These are phyloP conservation scores for Patella ulyssiponensis DNA, from an alignment of 2,888 invertebrate species.

Conservation along the genomic window DNA sequence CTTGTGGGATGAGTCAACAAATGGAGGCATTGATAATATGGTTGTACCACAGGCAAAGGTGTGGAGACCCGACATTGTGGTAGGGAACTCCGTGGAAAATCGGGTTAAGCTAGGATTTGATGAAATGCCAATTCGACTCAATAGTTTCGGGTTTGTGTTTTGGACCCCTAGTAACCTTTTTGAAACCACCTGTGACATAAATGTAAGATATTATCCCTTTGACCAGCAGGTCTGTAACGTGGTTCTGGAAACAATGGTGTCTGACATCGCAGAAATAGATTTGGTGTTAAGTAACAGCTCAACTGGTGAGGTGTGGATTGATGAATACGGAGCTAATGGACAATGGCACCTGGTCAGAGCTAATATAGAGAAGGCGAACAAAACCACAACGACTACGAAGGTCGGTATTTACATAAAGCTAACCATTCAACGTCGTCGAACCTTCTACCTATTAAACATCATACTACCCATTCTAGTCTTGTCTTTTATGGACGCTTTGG, in stretches of 20 bases:
- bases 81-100: constrained; percentile 23
- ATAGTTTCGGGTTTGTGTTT: constrained; percentile 11
- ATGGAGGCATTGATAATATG: constrained; percentile 18
- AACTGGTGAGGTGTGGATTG: constrained; percentile 1
- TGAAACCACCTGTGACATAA: constrained; percentile 34
- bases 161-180: constrained; percentile 28
- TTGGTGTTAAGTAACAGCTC: not conserved
- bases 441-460: constrained; percentile 35
- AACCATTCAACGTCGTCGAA: constrained; percentile 28
- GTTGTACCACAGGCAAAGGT: constrained; percentile 24
- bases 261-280: constrained; percentile 8
- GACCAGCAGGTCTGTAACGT: constrained; percentile 30
- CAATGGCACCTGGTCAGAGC: constrained; percentile 31
- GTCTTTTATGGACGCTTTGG: constrained; percentile 30
- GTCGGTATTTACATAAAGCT: constrained; percentile 15
- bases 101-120: constrained; percentile 25
- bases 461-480: constrained; percentile 34
- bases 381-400: not conserved
- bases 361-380: not conserved
- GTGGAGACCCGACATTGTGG: constrained; percentile 34
- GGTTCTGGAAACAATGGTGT: constrained; percentile 8
- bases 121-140: constrained; percentile 19
- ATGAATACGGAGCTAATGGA: constrained; percentile 25
- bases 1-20: constrained; percentile 15
- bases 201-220: constrained; percentile 35